A percentile compares a stretch with the other conserved stretches of the same genome.
These are phyloP conservation scores for Teleiodes luculella DNA, from an alignment of 2,888 invertebrate genomes.

Conservation along the genomic window DNA sequence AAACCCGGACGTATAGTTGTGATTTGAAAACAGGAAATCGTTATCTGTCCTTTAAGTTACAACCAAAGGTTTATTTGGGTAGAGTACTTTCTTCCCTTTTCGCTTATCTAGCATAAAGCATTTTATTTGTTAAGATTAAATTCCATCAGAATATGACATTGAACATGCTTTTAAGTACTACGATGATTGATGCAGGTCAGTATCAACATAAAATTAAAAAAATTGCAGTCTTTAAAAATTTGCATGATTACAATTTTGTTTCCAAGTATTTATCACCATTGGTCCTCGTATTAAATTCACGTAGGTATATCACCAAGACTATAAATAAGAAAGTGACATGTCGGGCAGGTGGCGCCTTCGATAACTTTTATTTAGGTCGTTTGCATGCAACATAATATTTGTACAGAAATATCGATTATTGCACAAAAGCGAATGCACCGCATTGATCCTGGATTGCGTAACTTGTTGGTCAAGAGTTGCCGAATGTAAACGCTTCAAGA, in stretches of 20 bases:
- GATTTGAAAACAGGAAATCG: constrained; percentile 18
- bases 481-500: constrained; percentile 56
- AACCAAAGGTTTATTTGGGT: background rate
- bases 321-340: constrained; percentile 48
- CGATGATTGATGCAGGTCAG: too few species aligned
- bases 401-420: constrained; percentile 63
- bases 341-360: constrained; percentile 43
- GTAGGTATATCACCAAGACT: constrained; percentile 29
- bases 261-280: background rate
- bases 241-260: too few species aligned
- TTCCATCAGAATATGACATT: background rate
- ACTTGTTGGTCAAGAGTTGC: constrained; percentile 63
- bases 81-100: background rate
- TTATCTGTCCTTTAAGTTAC: constrained; percentile 1
- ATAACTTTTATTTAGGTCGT: constrained; percentile 43
- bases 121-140: background rate
- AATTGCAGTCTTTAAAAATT: too few species aligned
- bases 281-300: constrained; percentile 32
- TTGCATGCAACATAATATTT: constrained; percentile 50
- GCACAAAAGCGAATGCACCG: constrained; percentile 56
- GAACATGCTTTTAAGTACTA: too few species aligned
- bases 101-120: background rate
- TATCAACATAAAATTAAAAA: too few species aligned
- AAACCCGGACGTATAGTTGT: too few species aligned
- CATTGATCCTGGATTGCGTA: constrained; percentile 70